Evolutionary conservation across 92 coral and sea anemone species (phyloP), one percentile per base, ranked within the genome.

Genomic region (Epizoanthus ramosus): DNA sequence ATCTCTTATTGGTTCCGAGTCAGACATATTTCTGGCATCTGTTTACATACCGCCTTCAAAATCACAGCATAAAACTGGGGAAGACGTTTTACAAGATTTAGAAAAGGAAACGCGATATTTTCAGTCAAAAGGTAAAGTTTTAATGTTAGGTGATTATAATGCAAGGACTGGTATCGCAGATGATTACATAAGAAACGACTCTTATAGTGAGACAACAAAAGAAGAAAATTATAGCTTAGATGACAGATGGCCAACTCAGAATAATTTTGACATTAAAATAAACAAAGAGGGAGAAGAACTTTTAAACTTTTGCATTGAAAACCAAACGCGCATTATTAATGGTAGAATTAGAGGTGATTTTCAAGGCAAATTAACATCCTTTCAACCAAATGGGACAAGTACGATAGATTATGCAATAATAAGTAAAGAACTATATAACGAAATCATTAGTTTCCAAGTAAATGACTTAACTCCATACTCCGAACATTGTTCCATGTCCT

Each of bases 301-400:
- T n/a, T 73, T 73, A 37, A 37, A 37, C 1, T 37, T 1, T 47
- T 73, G 79, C 14, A 73, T 73, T n/a, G 60, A 58, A 14, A 39
- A 73, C 19, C 56, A 50, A 73, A 9, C 22, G 37, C 16, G 60
- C 8, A 73, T 73, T 6, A 37, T 73, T 0, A 73, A 73, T 31
- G 79, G 59, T 13, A n/a, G 80, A 22, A 39, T 24, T 17, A 52
- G 64, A 74, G 66, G 80, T 21, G 80, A 74, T 74, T 39, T 52
- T 3, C 64, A 74, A 23, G 79, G 63, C 17, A 47, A 73, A 6
- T 31, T 18, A 0, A 73, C 79, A 4, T 73, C 35, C 9, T 73
- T 7, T 45, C 79, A 73, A 17, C 31, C 58, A 22, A 73, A 73
- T 17, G 79, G 37, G 0, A 15, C 59, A 39, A 54, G 47, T 17